Evolutionary conservation across 2,113 vertebrate species (phyloP), one percentile per base, ranked within the genome.

Genomic region (Micromys minutus): DNA sequence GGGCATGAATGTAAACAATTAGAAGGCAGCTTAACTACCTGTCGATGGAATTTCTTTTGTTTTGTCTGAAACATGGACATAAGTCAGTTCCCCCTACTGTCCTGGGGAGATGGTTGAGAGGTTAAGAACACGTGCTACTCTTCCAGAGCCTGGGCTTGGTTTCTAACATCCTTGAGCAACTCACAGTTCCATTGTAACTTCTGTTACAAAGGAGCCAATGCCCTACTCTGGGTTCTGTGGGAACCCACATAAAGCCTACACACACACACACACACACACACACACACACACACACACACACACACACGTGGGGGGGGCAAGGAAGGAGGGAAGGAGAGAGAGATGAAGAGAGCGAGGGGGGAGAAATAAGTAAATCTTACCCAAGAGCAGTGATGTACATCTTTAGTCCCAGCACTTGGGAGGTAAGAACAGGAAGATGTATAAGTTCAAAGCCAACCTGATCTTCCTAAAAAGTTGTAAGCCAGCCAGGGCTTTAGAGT

Each of bases 41-140:
- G 34, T 39, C 36, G 2, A 59, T 26, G 95, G 97, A 95, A 45
- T 94, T 85, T 97, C 71, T 85, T 3, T 84, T 95, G 84, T 97
- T 84, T 81, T 2, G n/a, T 47, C 65, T 21, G 47, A 94, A 59
- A 19, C 55, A 29, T 21, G 1, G 11, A 42, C 26, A 36, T 71
- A 45, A 80, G 31, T 36, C 71, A 39, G 0, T 50, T 39, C 7
- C 24, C 10, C 26, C 57, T 1, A 7, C 21, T 1, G 19, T 21
- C 9, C 24, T 29, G 11, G 63, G 36, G 65, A 52, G 34, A 71
- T n/a, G 21, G 34, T 22, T n/a, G 47, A 52, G 31, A n/a, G 45
- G 63, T 36, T 50, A 86, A 36, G 63, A n/a, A 36, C 11, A 12
- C 59, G 15, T 50, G 5, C 9, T 21, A 10, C 31, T 36, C 61